Conservation (phyloP, 2,888 invertebrate genomes). For the Orthosia gracilis region DNA sequence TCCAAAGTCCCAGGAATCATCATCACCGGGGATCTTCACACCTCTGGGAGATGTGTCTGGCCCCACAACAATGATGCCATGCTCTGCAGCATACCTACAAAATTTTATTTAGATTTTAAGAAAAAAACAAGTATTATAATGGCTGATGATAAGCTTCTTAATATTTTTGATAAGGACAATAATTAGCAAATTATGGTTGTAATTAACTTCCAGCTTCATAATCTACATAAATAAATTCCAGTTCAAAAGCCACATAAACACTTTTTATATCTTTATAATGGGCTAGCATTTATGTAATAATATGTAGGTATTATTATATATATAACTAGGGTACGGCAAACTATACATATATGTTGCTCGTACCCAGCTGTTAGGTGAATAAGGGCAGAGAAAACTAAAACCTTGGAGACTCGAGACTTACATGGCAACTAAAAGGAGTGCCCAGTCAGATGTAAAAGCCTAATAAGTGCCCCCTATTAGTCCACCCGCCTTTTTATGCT, state of each 20-base stretch:
- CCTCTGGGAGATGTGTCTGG: conserved; percentile 99
- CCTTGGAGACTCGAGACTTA: neutral
- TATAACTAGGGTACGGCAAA: neutral
- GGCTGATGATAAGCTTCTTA: conserved; percentile 31
- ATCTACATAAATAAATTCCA: conserved; percentile 12
- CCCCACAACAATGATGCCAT: conserved; percentile 96
- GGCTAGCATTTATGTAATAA: neutral
- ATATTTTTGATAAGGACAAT: conserved; percentile 44
- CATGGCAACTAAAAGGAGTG: neutral
- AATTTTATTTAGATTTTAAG: conserved; percentile 5
- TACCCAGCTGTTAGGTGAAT: neutral
- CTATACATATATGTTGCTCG: neutral
- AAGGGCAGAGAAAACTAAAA: neutral
- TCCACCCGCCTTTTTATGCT: neutral
- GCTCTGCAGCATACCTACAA: conserved; percentile 94
- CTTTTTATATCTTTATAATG: conserved; percentile 15
- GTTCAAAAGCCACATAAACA: conserved; percentile 48
- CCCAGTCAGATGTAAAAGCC: neutral
- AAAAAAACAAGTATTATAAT: neutral
- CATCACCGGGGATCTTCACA: conserved; percentile 97
- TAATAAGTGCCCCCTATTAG: neutral
- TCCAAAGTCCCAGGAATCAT: conserved; percentile 98
- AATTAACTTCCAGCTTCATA: conserved; percentile 18
- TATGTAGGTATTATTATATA: conserved; percentile 1
- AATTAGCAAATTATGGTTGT: conserved; percentile 16